Evolutionary conservation across 2,888 invertebrate species (phyloP), one percentile per base, ranked within the genome.

Genomic region (Eupithecia pulchellata): DNA sequence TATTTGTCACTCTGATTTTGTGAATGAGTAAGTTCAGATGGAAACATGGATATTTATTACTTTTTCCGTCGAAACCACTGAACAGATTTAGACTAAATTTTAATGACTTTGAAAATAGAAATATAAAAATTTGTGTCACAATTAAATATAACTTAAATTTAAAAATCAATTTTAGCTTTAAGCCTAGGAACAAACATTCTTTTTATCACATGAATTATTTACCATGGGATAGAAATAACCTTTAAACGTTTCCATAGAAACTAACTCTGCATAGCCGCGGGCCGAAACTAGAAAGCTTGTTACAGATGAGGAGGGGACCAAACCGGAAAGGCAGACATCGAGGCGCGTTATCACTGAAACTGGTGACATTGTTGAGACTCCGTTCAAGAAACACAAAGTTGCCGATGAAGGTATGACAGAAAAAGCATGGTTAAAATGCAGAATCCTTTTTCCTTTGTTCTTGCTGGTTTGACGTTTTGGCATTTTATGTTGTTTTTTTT

Each of bases 311-410:
- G 20, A 4, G 47, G 47, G 25, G 25, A 8, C 1, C 3, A 34
- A 61, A 36, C 34, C 62, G 11, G 88, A 89, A 11, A 87, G 83
- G 61, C 88, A 85, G 39, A 30, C 76, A 0, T 78, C 88, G 0
- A 82, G 89, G 6, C 85, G 91, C 4, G 88, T 93, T 65, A 93
- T 94, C 68, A 93, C 93, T 0, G 92, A 92, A 11, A 87, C 88
- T 0, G 93, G 93, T 0, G 85, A 89, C 68, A 93, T 93, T 76
- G 86, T 93, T 0, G 92, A 92, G 64, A 82, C 88, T 14, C 84
- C 88, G 0, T 39, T 36, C 13, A 61, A 61, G 32, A 61, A 61
- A 3, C 32, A 32, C 20, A 20, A 61, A 34, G 61, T 36, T 30
- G n/a, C 11, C 2, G 32, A 30, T 60, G 30, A 60, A 60, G 30